These are phyloP conservation scores for Chrysolina haemoptera DNA, from an alignment of 2,888 invertebrate species.

Conservation along the genomic window DNA sequence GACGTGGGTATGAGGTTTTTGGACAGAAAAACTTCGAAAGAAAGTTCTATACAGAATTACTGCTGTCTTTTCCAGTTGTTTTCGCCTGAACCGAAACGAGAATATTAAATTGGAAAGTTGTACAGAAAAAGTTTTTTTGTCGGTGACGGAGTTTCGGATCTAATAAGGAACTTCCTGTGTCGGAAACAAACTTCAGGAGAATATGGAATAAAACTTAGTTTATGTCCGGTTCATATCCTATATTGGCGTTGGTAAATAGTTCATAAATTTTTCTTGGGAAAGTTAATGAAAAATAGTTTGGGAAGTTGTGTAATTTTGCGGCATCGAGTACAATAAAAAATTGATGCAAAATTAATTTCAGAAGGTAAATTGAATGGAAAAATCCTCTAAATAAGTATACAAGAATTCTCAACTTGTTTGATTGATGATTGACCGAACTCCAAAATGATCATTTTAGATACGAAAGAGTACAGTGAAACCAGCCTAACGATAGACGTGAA, in stretches of 20 bases:
- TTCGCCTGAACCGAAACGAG: conserved; percentile 31
- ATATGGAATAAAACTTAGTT: conserved; percentile 39
- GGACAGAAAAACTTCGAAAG: not conserved
- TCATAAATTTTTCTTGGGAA: conserved; percentile 1
- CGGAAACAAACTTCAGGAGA: conserved; percentile 34
- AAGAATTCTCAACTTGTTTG: not conserved
- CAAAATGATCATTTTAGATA: no score
- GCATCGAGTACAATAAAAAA: no score
- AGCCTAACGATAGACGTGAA: no score
- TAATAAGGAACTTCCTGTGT: conserved; percentile 46
- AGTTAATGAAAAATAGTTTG: conserved; percentile 6
- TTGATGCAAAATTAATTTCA: no score
- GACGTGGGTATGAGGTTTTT: not conserved
- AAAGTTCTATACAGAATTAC: not conserved
- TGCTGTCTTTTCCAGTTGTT: not conserved
- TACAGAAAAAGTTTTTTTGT: conserved; percentile 11
- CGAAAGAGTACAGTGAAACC: no score
- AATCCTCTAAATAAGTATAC: no score
- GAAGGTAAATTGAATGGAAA: no score
- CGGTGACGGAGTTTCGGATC: conserved; percentile 33
- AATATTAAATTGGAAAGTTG: conserved; percentile 36
- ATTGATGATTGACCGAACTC: no score
- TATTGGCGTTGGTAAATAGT: conserved; percentile 35
- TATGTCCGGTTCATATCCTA: conserved; percentile 39
- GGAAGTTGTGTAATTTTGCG: not conserved